phyloP scores from a whole-genome alignment of 2,888 invertebrate genomes.

The Nasonovia ribisnigri region DNA sequence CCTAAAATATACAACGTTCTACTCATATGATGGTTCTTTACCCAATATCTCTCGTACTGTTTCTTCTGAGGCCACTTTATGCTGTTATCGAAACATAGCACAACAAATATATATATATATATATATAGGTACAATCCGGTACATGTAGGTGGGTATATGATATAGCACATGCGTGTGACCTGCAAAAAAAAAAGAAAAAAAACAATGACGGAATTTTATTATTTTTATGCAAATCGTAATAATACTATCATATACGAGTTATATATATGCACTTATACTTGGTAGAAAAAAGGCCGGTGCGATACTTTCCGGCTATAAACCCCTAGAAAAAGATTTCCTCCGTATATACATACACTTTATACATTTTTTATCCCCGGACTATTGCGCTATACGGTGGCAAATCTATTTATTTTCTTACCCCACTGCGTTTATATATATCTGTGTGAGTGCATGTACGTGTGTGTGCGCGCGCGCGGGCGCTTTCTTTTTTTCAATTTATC shows the following conservation, averaged over 20 bases:
- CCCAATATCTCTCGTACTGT: background rate
- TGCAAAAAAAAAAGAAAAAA: background rate
- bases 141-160: too few relatives aligned
- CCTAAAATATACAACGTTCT: background rate
- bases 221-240: conserved; percentile 51
- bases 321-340: conserved; percentile 54
- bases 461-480: background rate
- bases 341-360: conserved; percentile 7
- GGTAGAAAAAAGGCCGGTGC: background rate
- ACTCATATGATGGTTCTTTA: background rate
- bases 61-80: conserved; percentile 4
- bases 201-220: conserved; percentile 50
- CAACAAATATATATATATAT: background rate
- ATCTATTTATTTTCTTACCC: conserved; percentile 63
- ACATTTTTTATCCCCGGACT: conserved; percentile 31
- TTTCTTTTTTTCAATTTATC: conserved; percentile 66
- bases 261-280: background rate
- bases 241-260: background rate
- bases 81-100: background rate
- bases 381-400: background rate
- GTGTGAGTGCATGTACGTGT: background rate
- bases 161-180: background rate
- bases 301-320: conserved; percentile 46
- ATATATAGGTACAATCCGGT: too few relatives aligned
- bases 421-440: background rate